These are phyloP conservation scores for Criorhina ranunculi DNA, from an alignment of 2,888 invertebrate species.

Conservation along the genomic window DNA sequence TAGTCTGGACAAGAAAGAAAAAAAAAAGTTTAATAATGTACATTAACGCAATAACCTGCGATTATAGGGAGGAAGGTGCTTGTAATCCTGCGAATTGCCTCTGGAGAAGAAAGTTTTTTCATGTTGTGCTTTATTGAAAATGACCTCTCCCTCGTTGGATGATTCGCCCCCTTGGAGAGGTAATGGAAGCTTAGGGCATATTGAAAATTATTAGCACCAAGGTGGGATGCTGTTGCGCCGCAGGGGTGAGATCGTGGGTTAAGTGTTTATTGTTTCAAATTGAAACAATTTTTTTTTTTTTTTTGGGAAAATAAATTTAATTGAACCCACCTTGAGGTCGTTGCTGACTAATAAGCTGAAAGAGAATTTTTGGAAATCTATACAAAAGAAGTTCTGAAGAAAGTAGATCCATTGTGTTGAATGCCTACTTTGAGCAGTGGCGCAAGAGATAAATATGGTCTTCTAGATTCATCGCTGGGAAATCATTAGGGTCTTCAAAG, in stretches of 20 bases:
- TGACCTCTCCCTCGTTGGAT: slow-evolving; percentile 68
- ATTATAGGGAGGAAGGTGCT: slow-evolving; percentile 75
- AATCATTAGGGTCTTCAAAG: no score
- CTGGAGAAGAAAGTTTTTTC: slow-evolving; percentile 74
- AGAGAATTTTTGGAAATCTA: not conserved
- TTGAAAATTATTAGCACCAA: slow-evolving; percentile 69
- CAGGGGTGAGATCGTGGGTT: slow-evolving; percentile 36
- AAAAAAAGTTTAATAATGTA: slow-evolving; percentile 72
- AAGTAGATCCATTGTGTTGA: no score
- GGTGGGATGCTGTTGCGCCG: slow-evolving; percentile 48
- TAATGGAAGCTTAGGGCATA: slow-evolving; percentile 62
- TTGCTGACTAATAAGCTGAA: slow-evolving; percentile 4
- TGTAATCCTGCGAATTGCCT: slow-evolving; percentile 74
- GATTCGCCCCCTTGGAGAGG: slow-evolving; percentile 38
- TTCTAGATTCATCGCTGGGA: no score
- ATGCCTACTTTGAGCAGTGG: no score
- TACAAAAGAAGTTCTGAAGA: not conserved
- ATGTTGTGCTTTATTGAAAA: slow-evolving; percentile 72
- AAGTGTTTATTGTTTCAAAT: slow-evolving; percentile 68
- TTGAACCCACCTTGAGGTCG: slow-evolving; percentile 39
- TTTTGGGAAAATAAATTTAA: slow-evolving; percentile 22
- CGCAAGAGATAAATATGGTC: no score
- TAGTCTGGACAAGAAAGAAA: slow-evolving; percentile 16
- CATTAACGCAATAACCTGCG: slow-evolving; percentile 77
- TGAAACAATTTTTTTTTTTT: slow-evolving; percentile 28